Evolutionary conservation across 2,113 vertebrate genomes (phyloP), one percentile per base, ranked within the genome.

Genomic region (Leiothrix lutea): DNA sequence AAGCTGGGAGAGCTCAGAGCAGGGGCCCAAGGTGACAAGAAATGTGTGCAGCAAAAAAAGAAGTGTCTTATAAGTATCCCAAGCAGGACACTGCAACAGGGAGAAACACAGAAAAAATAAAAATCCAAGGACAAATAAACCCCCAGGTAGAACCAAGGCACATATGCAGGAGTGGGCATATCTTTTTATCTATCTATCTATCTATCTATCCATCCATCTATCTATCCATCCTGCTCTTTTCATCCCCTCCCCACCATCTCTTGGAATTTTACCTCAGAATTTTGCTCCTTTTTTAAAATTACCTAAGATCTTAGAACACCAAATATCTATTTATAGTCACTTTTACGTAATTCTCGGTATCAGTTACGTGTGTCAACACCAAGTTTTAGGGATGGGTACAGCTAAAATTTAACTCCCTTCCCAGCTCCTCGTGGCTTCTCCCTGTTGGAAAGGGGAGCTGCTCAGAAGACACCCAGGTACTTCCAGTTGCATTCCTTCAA

Each of bases 141-240:
- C 79, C 35, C 64, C 19, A 35, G 19, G 48, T 33, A 73, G 28
- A 50, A 60, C 0, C 1, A 38, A 45, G 23, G 23, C 38, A 45
- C 8, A 6, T 1, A 24, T 2, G 20, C 23, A 29, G 1, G 19
- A n/a, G 8, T 40, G 28, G 9, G 18, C 11, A 12, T 23, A 11
- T 45, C 8, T 20, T 5, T 40, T 6, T 20, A 11, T 23, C 6
- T 23, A 28, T 18, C 33, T 9, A 28, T 29, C 44, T 6, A 26
- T 36, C n/a, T 7, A 33, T 44, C 51, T 5, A 16, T 31, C 20
- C 0, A 25, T 29, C 44, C 8, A 26, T 36, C n/a, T 7, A 33
- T 44, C 51, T 5, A 16, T 31, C 20, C 0, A 25, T 9, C 48
- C 42, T 74, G 47, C 14, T 40, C 56, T 86, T 19, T 57, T 66